phyloP scores from a whole-genome alignment of 2,113 vertebrate species.

The Prietella phreatophila region DNA sequence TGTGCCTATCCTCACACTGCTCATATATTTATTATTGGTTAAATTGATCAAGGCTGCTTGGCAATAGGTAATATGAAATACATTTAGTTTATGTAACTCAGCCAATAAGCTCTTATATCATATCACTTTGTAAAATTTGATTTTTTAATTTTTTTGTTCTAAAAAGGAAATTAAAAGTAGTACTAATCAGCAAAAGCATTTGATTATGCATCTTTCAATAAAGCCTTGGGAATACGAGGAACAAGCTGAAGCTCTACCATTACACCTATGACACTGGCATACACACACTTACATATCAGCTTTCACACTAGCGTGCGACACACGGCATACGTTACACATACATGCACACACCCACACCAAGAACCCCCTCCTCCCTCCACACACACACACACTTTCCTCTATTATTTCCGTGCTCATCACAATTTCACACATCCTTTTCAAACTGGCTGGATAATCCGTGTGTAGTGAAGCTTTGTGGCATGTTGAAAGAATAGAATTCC shows the following conservation, averaged over 20 bases:
- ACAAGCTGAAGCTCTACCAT: constrained; percentile 40
- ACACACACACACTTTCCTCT: constrained; percentile 50
- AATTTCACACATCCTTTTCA: constrained; percentile 74
- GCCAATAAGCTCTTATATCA: not conserved
- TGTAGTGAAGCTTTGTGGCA: constrained; percentile 54
- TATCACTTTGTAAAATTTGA: not conserved
- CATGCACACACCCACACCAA: constrained; percentile 34
- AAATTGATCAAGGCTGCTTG: not conserved
- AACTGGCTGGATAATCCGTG: constrained; percentile 67
- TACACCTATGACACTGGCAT: constrained; percentile 34
- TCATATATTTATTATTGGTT: not conserved
- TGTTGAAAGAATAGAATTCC: constrained; percentile 50
- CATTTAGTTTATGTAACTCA: not conserved
- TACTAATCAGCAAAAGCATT: not conserved
- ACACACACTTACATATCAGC: constrained; percentile 54
- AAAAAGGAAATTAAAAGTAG: not conserved
- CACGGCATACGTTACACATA: constrained; percentile 58
- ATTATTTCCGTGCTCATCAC: constrained; percentile 71
- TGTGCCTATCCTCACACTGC: not conserved
- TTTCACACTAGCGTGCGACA: constrained; percentile 63
- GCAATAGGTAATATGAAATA: not conserved
- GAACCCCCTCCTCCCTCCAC: not conserved
- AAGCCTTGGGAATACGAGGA: constrained; percentile 14
- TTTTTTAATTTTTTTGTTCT: too few relatives aligned
- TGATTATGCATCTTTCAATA: not conserved